Conservation (phyloP, 2,888 invertebrate genomes). For the Halocaridina rubra region DNA sequence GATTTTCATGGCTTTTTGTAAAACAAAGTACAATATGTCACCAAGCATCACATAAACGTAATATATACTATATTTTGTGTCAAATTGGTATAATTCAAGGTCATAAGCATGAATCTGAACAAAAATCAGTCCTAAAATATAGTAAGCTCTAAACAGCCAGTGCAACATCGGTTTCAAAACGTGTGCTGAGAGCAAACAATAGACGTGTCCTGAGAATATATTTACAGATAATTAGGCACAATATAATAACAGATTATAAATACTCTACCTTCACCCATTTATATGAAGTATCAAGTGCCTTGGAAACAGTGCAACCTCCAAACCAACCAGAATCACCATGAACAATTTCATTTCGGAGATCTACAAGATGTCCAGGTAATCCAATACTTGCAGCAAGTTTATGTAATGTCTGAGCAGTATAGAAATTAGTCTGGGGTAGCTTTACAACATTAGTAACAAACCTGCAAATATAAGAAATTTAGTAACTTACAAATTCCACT, state of each 20-base stretch:
- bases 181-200: neutral
- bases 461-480: too few species aligned
- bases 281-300: slow-evolving; percentile 7
- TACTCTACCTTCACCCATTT: slow-evolving; percentile 31
- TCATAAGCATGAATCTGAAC: too few species aligned
- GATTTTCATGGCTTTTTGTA: too few species aligned
- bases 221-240: neutral
- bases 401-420: slow-evolving; percentile 3
- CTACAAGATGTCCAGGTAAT: slow-evolving; percentile 31
- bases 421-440: slow-evolving; percentile 11
- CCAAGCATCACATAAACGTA: too few species aligned
- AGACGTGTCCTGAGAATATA: neutral
- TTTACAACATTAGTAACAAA: slow-evolving; percentile 35
- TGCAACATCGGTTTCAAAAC: neutral
- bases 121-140: too few species aligned
- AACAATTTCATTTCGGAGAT: slow-evolving; percentile 39
- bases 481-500: too few species aligned
- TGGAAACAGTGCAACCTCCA: slow-evolving; percentile 18
- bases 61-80: too few species aligned
- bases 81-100: too few species aligned
- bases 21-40: too few species aligned
- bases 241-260: neutral
- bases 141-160: neutral
- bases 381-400: slow-evolving; percentile 21
- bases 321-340: slow-evolving; percentile 28